Conservation (phyloP, 2,888 invertebrate species). For the Heteromyza rotundicornis region DNA sequence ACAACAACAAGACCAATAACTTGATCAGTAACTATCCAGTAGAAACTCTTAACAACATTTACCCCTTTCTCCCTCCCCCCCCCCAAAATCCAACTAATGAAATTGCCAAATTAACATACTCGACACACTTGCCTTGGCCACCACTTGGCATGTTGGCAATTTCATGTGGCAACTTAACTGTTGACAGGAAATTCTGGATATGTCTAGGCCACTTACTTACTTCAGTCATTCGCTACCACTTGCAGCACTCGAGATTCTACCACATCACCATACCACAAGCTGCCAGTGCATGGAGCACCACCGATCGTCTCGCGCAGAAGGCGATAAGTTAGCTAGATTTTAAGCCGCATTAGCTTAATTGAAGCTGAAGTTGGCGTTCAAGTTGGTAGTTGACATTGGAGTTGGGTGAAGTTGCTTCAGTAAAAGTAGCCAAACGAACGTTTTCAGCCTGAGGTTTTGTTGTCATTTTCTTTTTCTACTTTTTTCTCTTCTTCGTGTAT, state of each 20-base stretch:
- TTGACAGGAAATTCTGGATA: conserved; percentile 26
- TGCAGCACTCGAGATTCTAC: too few species aligned
- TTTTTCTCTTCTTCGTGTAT: too few species aligned
- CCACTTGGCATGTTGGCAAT: conserved; percentile 25
- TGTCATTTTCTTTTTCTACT: background rate
- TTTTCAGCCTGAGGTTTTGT: background rate
- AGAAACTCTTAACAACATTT: too few species aligned
- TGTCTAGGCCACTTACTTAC: background rate
- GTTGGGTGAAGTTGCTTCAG: conserved; percentile 33
- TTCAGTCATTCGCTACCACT: background rate
- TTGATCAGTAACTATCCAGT: conserved; percentile 2
- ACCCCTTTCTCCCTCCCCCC: background rate
- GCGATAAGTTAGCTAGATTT: conserved; percentile 21
- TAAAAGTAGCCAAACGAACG: conserved; percentile 46
- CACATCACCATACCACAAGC: too few species aligned
- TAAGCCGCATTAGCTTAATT: conserved; percentile 26
- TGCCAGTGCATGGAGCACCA: too few species aligned
- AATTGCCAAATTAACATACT: conserved; percentile 45
- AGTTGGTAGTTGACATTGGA: background rate
- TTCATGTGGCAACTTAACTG: conserved; percentile 24
- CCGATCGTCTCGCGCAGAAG: background rate
- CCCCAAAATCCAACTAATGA: conserved; percentile 12
- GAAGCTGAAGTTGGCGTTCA: conserved; percentile 19
- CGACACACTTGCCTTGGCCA: conserved; percentile 36
- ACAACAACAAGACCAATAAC: conserved; percentile 9